Evolutionary conservation across 1,140 invertebrate species (phyloP).

Genomic region (Trichoplusia ni): DNA sequence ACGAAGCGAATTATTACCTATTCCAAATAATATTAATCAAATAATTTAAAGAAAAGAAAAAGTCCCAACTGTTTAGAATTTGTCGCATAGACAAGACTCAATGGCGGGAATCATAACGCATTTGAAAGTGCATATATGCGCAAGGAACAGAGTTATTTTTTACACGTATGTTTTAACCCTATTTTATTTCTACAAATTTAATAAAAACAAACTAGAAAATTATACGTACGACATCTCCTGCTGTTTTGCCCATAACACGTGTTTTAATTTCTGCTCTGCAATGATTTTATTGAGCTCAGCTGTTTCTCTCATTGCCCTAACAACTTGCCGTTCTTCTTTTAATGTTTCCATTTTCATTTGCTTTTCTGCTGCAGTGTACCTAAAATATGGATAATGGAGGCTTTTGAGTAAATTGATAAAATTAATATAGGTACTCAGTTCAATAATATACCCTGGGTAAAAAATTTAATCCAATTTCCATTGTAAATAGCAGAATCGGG

Average conservation of each 20-base stretch:
- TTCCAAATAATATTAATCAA: not conserved
- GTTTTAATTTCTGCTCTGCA: constrained; percentile 74
- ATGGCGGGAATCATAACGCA: too few relatives aligned
- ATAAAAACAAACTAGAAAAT: not conserved
- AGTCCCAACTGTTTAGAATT: too few relatives aligned
- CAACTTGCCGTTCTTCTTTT: constrained; percentile 70
- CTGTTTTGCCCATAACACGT: constrained; percentile 72
- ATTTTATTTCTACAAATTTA: not conserved
- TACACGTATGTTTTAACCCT: too few relatives aligned
- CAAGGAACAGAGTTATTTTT: too few relatives aligned
- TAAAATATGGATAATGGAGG: constrained; percentile 29
- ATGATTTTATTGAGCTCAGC: constrained; percentile 79
- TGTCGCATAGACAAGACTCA: too few relatives aligned
- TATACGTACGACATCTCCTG: constrained; percentile 67
- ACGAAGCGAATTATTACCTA: too few relatives aligned
- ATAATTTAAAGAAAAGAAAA: too few relatives aligned
- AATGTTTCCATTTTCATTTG: constrained; percentile 70
- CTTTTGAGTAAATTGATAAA: not conserved
- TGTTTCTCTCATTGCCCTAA: constrained; percentile 74
- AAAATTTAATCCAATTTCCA: too few relatives aligned
- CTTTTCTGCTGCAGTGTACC: constrained; percentile 56
- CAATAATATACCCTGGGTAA: not conserved
- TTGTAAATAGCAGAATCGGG: too few relatives aligned
- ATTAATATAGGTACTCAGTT: not conserved
- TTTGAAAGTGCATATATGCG: too few relatives aligned